These are phyloP conservation scores for Corythornis leucogaster DNA, from an alignment of 2,797 vertebrate genomes.

Conservation along the genomic window DNA sequence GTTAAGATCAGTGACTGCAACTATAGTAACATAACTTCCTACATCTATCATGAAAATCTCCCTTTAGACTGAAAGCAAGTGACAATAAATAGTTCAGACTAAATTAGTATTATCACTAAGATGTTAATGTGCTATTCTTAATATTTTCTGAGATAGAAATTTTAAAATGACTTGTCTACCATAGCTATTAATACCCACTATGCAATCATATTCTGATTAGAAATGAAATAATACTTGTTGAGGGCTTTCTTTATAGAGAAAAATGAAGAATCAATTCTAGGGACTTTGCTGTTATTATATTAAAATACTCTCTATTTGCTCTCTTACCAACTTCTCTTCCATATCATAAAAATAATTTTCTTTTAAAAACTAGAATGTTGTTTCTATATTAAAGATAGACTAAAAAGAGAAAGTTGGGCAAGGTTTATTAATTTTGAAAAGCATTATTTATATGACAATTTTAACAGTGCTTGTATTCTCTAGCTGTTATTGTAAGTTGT, in stretches of 20 bases:
- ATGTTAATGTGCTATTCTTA: not conserved
- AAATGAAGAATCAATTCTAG: not conserved
- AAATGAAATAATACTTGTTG: not conserved
- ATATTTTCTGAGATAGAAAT: not conserved
- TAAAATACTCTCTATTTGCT: not conserved
- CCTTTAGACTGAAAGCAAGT: not conserved
- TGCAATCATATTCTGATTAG: not conserved
- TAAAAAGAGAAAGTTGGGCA: not conserved
- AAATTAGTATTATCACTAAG: not conserved
- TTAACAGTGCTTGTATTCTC: not conserved
- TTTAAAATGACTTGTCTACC: not conserved
- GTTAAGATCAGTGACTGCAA: conserved; percentile 2
- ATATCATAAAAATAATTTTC: not conserved
- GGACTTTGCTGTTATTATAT: not conserved
- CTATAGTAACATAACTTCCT: not conserved
- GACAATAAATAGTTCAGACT: not conserved
- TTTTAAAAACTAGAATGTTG: not conserved
- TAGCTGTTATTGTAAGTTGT: not conserved
- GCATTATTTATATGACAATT: not conserved
- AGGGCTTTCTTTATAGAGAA: not conserved
- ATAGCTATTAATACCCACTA: not conserved
- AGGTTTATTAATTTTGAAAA: not conserved
- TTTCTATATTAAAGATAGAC: not conserved
- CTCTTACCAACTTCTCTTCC: not conserved
- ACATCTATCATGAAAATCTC: not conserved